Evolutionary conservation across 2,113 vertebrate species (phyloP).

Genomic region (Lagopus leucura): DNA sequence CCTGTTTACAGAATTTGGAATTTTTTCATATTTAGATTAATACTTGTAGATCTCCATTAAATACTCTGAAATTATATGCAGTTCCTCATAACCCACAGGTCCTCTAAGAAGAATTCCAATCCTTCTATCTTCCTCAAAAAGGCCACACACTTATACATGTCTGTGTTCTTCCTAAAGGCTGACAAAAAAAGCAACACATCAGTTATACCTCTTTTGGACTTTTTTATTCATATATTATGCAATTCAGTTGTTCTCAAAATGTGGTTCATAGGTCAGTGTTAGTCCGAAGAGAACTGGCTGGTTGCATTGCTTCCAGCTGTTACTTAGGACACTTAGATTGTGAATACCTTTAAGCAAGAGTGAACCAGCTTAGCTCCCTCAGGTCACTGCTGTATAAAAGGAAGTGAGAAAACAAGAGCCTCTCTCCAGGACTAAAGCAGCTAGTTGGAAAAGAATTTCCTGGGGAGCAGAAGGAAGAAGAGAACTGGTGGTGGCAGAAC

Average conservation of each 20-base stretch:
- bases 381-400: conserved; percentile 66
- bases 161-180: conserved; percentile 24
- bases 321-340: conserved; percentile 69
- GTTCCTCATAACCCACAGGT: neutral
- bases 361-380: conserved; percentile 64
- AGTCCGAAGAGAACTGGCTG: conserved; percentile 64
- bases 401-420: conserved; percentile 67
- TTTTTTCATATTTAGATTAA: neutral
- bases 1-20: neutral
- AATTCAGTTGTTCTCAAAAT: conserved; percentile 69
- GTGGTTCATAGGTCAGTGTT: conserved; percentile 58
- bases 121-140: neutral
- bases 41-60: neutral
- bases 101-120: neutral
- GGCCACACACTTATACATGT: conserved; percentile 38
- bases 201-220: conserved; percentile 58
- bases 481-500: conserved; percentile 52
- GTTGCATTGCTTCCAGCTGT: conserved; percentile 73
- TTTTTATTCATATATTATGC: conserved; percentile 67
- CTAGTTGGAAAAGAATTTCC: conserved; percentile 69
- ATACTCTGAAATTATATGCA: neutral
- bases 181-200: neutral
- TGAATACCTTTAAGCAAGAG: conserved; percentile 72
- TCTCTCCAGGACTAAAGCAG: conserved; percentile 68
- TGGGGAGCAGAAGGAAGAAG: conserved; percentile 56